Evolutionary conservation across 2,888 invertebrate genomes (phyloP), one percentile per base, ranked within the genome.

Genomic region (Laspeyria flexula): DNA sequence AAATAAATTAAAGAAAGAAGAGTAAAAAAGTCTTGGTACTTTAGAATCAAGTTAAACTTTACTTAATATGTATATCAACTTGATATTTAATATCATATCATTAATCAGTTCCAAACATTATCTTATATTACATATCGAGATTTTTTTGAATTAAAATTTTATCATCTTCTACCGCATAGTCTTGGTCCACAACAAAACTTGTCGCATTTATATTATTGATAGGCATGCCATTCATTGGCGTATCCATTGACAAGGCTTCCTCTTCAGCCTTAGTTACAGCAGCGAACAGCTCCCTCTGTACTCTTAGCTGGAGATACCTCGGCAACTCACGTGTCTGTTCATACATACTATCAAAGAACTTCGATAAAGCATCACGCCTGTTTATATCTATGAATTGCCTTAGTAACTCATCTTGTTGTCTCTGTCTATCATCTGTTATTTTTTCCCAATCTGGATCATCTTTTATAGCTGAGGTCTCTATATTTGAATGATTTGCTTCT

Each of bases 241-340:
- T 9, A 31, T 37, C 16, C 12, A 42, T 39, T 13, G 52, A 34
- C 30, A 68, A 48, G 9, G 60, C 65, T 43, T 74, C 70, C 37
- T 73, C 71, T 55, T 72, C 65, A 41, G 74, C 74, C 12, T 58
- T 43, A 11, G 52, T 60, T 4, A 74, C 58, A 13, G 70, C 43
- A 6, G 63, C 55, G 51, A 74, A 74, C 7, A 75, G 44, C 34
- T 77, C 75, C 42, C 75, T 66, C 45, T 76, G 73, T 4, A 77
- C 73, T 34, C 73, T 50, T 7, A 76, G 48, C 31, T 76, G 74
- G 33, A 77, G 58, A 48, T 69, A 60, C 40, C 61, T 76, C 6
- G 76, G 77, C 0, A 75, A 43, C 18, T 61, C 60, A 1, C 66
- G 51, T 4, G 75, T 75, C 56, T 77, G 76, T 42, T 75, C 58